Conservation (phyloP, 2,888 invertebrate genomes). For the Axea sp. region DNA sequence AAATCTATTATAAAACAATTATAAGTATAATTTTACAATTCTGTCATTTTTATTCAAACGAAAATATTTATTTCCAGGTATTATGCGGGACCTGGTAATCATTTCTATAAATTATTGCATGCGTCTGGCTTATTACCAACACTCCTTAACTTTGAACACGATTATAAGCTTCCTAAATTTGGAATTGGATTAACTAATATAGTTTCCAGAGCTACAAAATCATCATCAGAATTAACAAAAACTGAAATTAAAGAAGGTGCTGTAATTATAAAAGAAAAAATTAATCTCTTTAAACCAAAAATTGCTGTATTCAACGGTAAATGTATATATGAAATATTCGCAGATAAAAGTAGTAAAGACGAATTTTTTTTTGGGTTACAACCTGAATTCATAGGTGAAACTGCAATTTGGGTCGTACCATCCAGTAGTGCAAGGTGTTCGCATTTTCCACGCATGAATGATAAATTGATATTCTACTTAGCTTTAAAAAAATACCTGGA, state of each 20-base stretch:
- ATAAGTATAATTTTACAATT: too few species aligned
- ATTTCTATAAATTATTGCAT: slow-evolving; percentile 76
- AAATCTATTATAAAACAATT: too few species aligned
- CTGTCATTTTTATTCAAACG: too few species aligned
- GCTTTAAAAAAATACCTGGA: slow-evolving; percentile 73
- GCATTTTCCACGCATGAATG: slow-evolving; percentile 75
- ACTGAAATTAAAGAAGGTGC: slow-evolving; percentile 74
- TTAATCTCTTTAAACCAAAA: slow-evolving; percentile 72
- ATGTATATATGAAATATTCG: slow-evolving; percentile 76
- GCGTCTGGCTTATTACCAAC: slow-evolving; percentile 71
- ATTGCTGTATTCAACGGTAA: slow-evolving; percentile 77
- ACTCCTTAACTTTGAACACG: slow-evolving; percentile 72
- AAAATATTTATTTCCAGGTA: slow-evolving; percentile 65
- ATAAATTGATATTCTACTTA: slow-evolving; percentile 76
- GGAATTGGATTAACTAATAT: slow-evolving; percentile 77
- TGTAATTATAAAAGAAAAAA: slow-evolving; percentile 69
- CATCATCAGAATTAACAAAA: slow-evolving; percentile 74
- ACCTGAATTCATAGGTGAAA: slow-evolving; percentile 68
- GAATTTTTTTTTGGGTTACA: slow-evolving; percentile 75
- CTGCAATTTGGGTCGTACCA: slow-evolving; percentile 76
- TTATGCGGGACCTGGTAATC: slow-evolving; percentile 78
- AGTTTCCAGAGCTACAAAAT: slow-evolving; percentile 74
- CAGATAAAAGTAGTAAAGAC: slow-evolving; percentile 65
- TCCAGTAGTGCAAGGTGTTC: slow-evolving; percentile 78
- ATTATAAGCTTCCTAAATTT: slow-evolving; percentile 70